Conservation (phyloP, 1,140 invertebrate genomes). For the Drosophila watanabei region DNA sequence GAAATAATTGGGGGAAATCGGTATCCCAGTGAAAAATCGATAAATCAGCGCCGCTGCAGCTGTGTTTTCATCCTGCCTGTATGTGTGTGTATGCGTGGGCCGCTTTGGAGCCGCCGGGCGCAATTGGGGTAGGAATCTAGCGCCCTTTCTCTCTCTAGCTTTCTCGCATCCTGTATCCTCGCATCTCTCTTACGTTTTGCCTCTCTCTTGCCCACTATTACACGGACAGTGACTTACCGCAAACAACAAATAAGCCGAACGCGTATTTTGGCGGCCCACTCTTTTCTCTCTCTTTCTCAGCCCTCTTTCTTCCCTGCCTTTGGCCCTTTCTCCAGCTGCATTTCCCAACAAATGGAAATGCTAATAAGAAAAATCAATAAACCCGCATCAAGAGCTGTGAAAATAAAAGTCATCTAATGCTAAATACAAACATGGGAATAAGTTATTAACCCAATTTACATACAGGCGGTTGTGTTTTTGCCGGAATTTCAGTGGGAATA, state of each 20-base stretch:
- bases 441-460: constrained; percentile 79
- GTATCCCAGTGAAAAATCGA: constrained; percentile 70
- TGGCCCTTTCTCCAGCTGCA: constrained; percentile 33
- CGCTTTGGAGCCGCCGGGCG: constrained; percentile 61
- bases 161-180: neutral
- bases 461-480: constrained; percentile 12
- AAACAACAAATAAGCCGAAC: constrained; percentile 41
- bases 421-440: constrained; percentile 59
- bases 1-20: constrained; percentile 33
- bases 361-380: constrained; percentile 80
- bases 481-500: constrained; percentile 10
- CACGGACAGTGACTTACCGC: neutral
- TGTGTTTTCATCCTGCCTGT: constrained; percentile 41
- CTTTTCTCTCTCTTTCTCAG: constrained; percentile 13
- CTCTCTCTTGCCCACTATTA: neutral
- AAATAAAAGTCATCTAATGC: constrained; percentile 64
- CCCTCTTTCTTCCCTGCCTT: constrained; percentile 1
- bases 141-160: constrained; percentile 8
- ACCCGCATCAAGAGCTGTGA: constrained; percentile 46
- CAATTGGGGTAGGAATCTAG: constrained; percentile 60
- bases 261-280: constrained; percentile 53
- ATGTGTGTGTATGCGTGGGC: constrained; percentile 61
- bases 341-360: constrained; percentile 30
- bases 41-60: constrained; percentile 82
- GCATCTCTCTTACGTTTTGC: neutral